Conservation (phyloP, 2,113 vertebrate species). For the Struthio camelus region DNA sequence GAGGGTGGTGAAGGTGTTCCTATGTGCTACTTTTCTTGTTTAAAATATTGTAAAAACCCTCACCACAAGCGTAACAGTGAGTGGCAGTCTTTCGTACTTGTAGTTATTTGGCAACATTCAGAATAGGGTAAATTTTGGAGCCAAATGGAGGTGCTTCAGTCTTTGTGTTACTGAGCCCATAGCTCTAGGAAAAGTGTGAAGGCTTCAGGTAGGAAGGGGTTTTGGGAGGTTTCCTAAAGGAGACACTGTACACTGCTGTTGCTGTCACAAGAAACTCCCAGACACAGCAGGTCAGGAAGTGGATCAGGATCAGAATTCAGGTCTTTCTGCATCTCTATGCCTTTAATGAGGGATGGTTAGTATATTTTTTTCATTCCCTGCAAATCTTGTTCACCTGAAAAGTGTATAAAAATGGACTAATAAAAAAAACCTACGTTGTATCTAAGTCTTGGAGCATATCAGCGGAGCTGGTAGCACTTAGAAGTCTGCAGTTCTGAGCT, state of each 20-base stretch:
- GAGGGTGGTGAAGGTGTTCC: background rate
- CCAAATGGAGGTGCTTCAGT: background rate
- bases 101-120: too few species aligned
- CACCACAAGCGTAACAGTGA: rapidly evolving
- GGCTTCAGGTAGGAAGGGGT: background rate
- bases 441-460: background rate
- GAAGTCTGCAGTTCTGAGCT: background rate
- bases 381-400: background rate
- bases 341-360: background rate
- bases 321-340: background rate
- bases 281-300: background rate
- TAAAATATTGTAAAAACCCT: background rate
- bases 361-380: background rate
- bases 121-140: background rate
- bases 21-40: background rate
- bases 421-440: background rate
- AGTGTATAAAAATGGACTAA: background rate
- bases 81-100: background rate
- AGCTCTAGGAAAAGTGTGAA: background rate
- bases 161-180: background rate
- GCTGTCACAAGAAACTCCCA: background rate
- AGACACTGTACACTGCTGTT: background rate
- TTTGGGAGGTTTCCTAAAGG: background rate
- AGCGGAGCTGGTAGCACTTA: background rate
- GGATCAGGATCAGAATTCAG: background rate